Evolutionary conservation across 2,113 vertebrate genomes (phyloP), one percentile per base, ranked within the genome.

Genomic region (Passer montanus): DNA sequence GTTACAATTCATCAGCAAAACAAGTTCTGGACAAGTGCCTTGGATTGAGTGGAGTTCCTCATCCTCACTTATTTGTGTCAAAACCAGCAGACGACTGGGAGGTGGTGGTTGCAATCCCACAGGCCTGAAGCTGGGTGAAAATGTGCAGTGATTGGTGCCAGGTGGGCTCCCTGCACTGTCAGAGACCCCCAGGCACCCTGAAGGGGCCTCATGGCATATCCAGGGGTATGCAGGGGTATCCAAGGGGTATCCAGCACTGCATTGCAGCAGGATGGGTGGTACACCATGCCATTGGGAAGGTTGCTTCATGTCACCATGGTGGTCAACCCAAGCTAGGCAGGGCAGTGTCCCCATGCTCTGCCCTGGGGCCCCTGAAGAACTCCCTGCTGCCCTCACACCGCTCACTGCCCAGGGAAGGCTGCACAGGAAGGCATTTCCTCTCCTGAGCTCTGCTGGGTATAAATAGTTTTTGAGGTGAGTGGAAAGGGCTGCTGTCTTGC

Each of bases 381-480:
- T 70, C 50, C 13, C 23, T 2, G 46, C 50, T 46, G 30, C 27
- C 74, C 28, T 74, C 6, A 2, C 0, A 0, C 35, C 3, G 0
- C 41, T 87, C 9, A 1, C 22, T 1, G 11, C 26, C 39, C 3
- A 3, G 56, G 20, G 35, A 77, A 77, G 20, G 26, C 2, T 16
- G 49, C 4, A 2, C 28, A 30, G 68, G 24, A 20, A 67, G 41
- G 26, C 17, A 4, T 35, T 59, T 75, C 43, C 37, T 67, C 39
- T 74, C 35, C 23, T 16, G 31, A 28, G 30, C 47, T 4, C 2
- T 2, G 6, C 37, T 2, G 21, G 23, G 31, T 89, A 93, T 79
- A 85, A 94, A 94, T 49, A 93, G 70, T 58, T 66, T 47, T 33
- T 20, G 59, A 76, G 35, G 37, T 11, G 10, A 81, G 33, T 0